Percentiles rank a stretch among this genome's conserved stretches.
These are phyloP conservation scores for Micromussa lordhowensis DNA, from an alignment of 92 coral and sea anemone genomes.

Conservation along the genomic window DNA sequence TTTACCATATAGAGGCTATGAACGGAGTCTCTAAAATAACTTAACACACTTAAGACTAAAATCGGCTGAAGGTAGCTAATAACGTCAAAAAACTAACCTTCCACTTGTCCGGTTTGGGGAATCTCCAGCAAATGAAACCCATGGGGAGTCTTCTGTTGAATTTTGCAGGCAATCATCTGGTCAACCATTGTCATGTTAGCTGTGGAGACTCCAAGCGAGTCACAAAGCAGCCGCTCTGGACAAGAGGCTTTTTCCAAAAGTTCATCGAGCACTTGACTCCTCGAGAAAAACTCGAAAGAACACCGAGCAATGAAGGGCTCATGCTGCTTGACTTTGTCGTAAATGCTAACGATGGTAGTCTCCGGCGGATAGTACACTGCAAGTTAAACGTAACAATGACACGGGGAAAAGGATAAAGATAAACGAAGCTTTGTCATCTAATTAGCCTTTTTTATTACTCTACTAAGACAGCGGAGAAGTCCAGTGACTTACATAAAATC, in stretches of 20 bases:
- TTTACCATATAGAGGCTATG: too few species aligned
- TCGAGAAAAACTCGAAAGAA: conserved; percentile 19
- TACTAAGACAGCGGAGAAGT: not conserved
- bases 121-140: conserved; percentile 7
- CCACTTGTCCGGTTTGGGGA: not conserved
- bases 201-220: not conserved
- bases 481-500: too few species aligned
- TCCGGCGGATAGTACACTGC: conserved; percentile 32
- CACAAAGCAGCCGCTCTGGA: conserved; percentile 14
- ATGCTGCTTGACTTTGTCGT: conserved; percentile 13
- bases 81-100: not conserved
- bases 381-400: not conserved
- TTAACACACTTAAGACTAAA: too few species aligned
- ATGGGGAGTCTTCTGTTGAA: not conserved
- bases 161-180: not conserved
- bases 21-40: too few species aligned
- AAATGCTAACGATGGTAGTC: not conserved
- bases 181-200: conserved; percentile 12
- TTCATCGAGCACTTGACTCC: conserved; percentile 9
- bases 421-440: not conserved
- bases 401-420: not conserved
- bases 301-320: conserved; percentile 12
- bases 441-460: not conserved
- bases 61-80: too few species aligned
- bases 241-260: conserved; percentile 7